A percentile compares a stretch with the other conserved stretches of the same genome.
Evolutionary conservation across 2,888 invertebrate genomes (phyloP).

Genomic region (Coecobrya sp.): DNA sequence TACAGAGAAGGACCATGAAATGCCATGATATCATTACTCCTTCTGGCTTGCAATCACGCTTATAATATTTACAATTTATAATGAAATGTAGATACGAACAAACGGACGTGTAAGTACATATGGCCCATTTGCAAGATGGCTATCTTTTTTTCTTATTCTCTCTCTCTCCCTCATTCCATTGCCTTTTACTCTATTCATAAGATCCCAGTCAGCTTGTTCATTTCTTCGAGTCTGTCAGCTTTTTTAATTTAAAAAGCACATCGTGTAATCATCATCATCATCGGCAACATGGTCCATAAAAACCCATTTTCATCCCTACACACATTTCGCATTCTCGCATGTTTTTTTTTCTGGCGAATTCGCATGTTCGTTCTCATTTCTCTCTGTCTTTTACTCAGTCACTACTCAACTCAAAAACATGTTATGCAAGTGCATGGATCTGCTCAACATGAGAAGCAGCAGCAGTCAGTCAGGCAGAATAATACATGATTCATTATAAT

Average conservation of each 20-base stretch:
- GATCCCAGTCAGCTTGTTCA: neutral
- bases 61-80: constrained; percentile 46
- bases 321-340: constrained; percentile 66
- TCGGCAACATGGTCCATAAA: constrained; percentile 49
- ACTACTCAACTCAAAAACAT: constrained; percentile 54
- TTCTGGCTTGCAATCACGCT: constrained; percentile 47
- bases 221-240: constrained; percentile 38
- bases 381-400: constrained; percentile 22
- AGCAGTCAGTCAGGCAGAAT: constrained; percentile 30
- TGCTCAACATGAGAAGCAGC: neutral
- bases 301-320: constrained; percentile 45
- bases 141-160: constrained; percentile 37
- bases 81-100: neutral
- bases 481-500: constrained; percentile 50
- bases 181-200: constrained; percentile 14
- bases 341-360: constrained; percentile 57
- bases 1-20: constrained; percentile 23
- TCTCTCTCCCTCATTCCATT: neutral
- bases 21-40: constrained; percentile 53
- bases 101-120: constrained; percentile 13
- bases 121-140: constrained; percentile 56
- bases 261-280: constrained; percentile 45
- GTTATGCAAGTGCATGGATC: constrained; percentile 76
- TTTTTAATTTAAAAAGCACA: constrained; percentile 66
- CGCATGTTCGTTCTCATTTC: constrained; percentile 59